phyloP scores from a whole-genome alignment of 2,888 invertebrate species.

The Nycteola revayana region DNA sequence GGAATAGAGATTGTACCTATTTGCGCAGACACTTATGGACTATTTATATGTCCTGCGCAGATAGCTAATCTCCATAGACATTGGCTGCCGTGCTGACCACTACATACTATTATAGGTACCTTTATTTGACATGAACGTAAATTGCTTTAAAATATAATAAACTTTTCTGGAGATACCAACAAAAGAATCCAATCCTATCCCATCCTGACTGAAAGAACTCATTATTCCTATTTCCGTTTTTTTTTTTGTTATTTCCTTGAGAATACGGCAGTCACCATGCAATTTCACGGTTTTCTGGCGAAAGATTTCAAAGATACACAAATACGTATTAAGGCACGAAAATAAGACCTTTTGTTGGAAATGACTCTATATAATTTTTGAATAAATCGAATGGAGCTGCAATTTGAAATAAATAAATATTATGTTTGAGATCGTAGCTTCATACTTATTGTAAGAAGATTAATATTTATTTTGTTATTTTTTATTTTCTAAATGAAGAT shows the following conservation, averaged over 20 bases:
- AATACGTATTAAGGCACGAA: slow-evolving; percentile 30
- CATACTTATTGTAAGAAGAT: no score
- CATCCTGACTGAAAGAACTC: slow-evolving; percentile 30
- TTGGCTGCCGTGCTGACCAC: no score
- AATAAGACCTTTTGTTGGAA: slow-evolving; percentile 25
- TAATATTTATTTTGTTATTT: no score
- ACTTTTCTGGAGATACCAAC: slow-evolving; percentile 24
- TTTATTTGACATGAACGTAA: slow-evolving; percentile 4
- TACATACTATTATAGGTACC: no score
- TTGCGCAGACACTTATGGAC: no score
- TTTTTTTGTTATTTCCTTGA: slow-evolving; percentile 34
- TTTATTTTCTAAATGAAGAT: no score
- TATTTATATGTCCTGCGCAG: no score
- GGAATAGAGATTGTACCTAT: no score
- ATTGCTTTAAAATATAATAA: slow-evolving; percentile 27
- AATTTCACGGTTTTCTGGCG: slow-evolving; percentile 47
- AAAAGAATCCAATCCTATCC: slow-evolving; percentile 33
- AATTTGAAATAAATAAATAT: no score
- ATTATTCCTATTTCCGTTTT: slow-evolving; percentile 37
- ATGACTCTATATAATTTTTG: slow-evolving; percentile 14
- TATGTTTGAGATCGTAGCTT: no score
- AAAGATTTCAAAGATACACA: slow-evolving; percentile 36
- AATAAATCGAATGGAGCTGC: not conserved
- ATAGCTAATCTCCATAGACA: no score
- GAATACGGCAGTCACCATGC: slow-evolving; percentile 35